These are phyloP conservation scores for Gymnocypris eckloni DNA, from an alignment of 2,797 vertebrate genomes.

Conservation along the genomic window DNA sequence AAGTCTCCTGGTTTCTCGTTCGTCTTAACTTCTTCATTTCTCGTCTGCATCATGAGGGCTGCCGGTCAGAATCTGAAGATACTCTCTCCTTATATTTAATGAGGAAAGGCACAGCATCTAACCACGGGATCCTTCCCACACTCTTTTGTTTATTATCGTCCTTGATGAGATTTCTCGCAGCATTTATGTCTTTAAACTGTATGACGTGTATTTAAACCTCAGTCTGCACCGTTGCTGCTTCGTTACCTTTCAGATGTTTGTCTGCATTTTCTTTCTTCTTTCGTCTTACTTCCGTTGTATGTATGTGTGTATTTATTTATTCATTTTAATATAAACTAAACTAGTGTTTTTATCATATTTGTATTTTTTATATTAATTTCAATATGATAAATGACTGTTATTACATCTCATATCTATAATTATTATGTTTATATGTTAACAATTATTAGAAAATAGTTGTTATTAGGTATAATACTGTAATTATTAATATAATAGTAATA, in stretches of 20 bases:
- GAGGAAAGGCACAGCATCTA: slow-evolving; percentile 18
- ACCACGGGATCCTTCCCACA: slow-evolving; percentile 45
- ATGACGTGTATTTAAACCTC: slow-evolving; percentile 42
- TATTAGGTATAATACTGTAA: too few species aligned
- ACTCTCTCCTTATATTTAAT: slow-evolving; percentile 27
- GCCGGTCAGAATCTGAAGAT: slow-evolving; percentile 5
- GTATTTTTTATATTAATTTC: neutral
- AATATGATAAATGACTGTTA: neutral
- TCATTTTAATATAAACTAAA: neutral
- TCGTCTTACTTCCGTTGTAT: neutral
- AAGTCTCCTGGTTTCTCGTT: slow-evolving; percentile 54
- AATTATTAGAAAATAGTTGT: too few species aligned
- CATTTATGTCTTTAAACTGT: slow-evolving; percentile 51
- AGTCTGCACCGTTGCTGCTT: slow-evolving; percentile 22
- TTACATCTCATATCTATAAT: too few species aligned
- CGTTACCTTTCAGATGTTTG: neutral
- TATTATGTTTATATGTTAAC: too few species aligned
- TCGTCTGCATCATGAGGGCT: neutral
- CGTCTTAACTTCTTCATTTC: slow-evolving; percentile 20
- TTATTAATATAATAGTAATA: too few species aligned
- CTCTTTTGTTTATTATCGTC: slow-evolving; percentile 46
- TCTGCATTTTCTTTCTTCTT: slow-evolving; percentile 2
- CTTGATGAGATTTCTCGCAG: slow-evolving; percentile 46
- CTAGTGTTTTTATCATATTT: neutral
- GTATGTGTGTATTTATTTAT: too few species aligned